Evolutionary conservation across 2,888 invertebrate genomes (phyloP).

Genomic region (Luperina nickerlii): DNA sequence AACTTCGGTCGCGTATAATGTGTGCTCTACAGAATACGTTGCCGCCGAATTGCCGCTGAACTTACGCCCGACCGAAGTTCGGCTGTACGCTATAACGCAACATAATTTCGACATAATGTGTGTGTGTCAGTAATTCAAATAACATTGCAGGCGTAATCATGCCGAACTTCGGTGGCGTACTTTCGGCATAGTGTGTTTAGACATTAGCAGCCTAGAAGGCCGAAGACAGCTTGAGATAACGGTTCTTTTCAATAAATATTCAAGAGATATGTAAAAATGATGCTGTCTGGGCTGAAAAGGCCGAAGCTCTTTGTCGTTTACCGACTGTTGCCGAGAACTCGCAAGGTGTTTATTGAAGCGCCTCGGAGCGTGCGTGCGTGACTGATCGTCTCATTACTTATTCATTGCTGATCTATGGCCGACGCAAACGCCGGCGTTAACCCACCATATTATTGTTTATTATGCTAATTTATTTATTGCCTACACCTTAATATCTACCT

Average conservation of each 20-base stretch:
- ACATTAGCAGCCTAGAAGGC: background rate
- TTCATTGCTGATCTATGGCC: conserved; percentile 53
- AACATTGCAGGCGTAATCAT: too few relatives aligned
- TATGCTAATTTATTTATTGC: conserved; percentile 59
- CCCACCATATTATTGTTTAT: conserved; percentile 58
- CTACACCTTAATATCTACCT: conserved; percentile 46
- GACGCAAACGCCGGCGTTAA: conserved; percentile 66
- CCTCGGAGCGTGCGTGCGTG: conserved; percentile 40
- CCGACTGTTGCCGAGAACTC: conserved; percentile 18
- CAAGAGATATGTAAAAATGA: conserved; percentile 3
- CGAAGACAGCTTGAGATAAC: background rate
- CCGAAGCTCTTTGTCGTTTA: conserved; percentile 16
- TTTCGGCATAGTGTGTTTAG: too few relatives aligned
- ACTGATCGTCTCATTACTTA: conserved; percentile 40
- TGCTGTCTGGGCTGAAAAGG: background rate
- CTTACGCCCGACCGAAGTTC: too few relatives aligned
- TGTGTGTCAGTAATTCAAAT: too few relatives aligned
- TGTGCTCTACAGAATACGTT: too few relatives aligned
- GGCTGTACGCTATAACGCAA: too few relatives aligned
- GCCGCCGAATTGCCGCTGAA: too few relatives aligned
- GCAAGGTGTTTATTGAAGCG: conserved; percentile 50
- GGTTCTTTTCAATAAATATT: background rate
- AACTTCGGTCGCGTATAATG: too few relatives aligned
- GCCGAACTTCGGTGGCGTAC: too few relatives aligned
- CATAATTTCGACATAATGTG: too few relatives aligned